Conservation (phyloP, 2,113 vertebrate genomes). For the Maccullochella peelii region DNA sequence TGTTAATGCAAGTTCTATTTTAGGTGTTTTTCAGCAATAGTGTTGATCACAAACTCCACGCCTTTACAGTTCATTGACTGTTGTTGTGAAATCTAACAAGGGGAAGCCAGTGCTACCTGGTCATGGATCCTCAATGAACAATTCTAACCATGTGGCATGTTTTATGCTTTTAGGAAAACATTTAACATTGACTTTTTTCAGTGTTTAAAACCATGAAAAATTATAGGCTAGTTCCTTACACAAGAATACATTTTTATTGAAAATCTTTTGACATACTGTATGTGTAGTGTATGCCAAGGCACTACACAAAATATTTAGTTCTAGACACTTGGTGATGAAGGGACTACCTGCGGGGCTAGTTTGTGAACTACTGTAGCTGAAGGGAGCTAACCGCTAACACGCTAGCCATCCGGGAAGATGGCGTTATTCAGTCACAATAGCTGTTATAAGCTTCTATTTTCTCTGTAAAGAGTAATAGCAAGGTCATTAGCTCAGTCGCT, state of each 20-base stretch:
- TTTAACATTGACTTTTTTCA: background rate
- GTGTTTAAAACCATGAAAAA: background rate
- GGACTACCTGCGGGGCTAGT: background rate
- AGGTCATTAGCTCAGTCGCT: no score
- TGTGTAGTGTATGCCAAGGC: background rate
- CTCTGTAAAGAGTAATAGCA: background rate
- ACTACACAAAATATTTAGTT: background rate
- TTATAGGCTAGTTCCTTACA: background rate
- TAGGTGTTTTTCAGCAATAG: background rate
- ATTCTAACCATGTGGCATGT: background rate
- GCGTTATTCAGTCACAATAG: background rate
- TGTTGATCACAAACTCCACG: background rate
- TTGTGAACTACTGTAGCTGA: background rate
- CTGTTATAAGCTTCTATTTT: background rate
- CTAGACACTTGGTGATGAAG: background rate
- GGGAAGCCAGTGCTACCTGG: background rate
- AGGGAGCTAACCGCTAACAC: background rate
- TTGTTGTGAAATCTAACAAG: slow-evolving; percentile 29
- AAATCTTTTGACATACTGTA: background rate
- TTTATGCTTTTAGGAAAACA: background rate
- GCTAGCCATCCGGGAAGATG: background rate
- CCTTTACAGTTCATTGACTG: slow-evolving; percentile 14
- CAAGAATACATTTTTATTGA: background rate
- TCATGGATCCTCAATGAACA: slow-evolving; percentile 6
- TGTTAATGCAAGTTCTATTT: background rate